Evolutionary conservation across 2,888 invertebrate species (phyloP).

Genomic region (Agriotes lineatus): DNA sequence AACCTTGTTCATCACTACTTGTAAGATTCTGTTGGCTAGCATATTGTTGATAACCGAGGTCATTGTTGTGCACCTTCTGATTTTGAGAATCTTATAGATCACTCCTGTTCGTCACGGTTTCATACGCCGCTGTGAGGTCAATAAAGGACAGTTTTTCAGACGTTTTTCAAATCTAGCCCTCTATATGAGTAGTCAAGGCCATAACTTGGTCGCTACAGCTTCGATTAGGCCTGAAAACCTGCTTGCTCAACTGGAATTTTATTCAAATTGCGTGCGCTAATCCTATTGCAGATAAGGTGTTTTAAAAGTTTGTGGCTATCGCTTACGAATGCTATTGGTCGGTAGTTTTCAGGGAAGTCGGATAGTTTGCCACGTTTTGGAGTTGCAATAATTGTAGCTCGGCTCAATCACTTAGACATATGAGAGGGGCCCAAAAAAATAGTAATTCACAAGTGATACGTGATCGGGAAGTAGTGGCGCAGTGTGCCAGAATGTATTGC

Average conservation of each 20-base stretch:
- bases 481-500: too few species aligned
- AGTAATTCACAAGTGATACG: too few species aligned
- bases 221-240: conserved; percentile 40
- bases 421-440: too few species aligned
- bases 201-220: conserved; percentile 45
- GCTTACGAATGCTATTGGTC: conserved; percentile 9
- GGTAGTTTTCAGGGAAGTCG: not conserved
- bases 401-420: too few species aligned
- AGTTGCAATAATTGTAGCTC: conserved; percentile 29
- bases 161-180: conserved; percentile 46
- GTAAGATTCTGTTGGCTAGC: not conserved
- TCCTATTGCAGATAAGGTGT: conserved; percentile 41
- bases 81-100: not conserved
- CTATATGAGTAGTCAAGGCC: conserved; percentile 43
- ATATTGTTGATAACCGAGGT: not conserved
- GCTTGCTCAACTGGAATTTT: conserved; percentile 34
- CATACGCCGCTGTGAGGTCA: not conserved
- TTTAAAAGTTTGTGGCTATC: conserved; percentile 19
- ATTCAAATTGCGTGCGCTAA: conserved; percentile 22
- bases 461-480: too few species aligned
- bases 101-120: not conserved
- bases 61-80: not conserved
- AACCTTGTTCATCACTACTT: not conserved
- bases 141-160: conserved; percentile 38
- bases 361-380: conserved; percentile 34